phyloP scores from a whole-genome alignment of 2,797 vertebrate species.

The Natrix natrix region DNA sequence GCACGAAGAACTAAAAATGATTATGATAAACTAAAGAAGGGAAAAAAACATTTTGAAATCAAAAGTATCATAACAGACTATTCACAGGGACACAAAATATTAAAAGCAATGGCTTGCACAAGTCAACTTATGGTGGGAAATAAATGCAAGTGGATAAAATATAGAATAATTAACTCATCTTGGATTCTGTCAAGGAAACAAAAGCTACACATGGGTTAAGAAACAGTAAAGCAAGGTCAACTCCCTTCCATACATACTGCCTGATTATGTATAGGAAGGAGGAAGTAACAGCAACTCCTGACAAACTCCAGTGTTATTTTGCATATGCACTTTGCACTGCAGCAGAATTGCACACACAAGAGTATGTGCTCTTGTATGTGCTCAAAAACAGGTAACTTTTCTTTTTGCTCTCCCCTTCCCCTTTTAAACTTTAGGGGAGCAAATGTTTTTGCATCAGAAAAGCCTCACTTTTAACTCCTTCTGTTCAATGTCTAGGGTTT shows the following conservation, averaged over 20 bases:
- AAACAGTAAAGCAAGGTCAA: not conserved
- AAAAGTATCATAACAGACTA: not conserved
- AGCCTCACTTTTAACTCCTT: not conserved
- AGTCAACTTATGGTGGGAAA: not conserved
- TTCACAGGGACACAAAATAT: not conserved
- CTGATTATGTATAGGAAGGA: not conserved
- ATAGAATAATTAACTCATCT: not conserved
- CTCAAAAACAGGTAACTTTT: not conserved
- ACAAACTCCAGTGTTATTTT: not conserved
- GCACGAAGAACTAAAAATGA: not conserved
- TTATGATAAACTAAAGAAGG: not conserved
- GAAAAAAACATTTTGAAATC: not conserved
- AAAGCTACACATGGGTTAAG: not conserved
- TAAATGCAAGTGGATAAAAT: not conserved
- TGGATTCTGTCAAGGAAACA: not conserved
- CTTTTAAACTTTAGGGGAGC: not conserved
- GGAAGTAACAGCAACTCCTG: not conserved
- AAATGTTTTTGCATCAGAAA: not conserved
- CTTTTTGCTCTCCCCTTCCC: not conserved
- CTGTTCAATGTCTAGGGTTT: no score
- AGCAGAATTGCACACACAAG: not conserved
- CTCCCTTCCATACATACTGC: not conserved
- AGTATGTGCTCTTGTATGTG: not conserved
- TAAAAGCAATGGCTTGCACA: not conserved
- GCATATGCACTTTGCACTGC: not conserved